Conservation (phyloP, 2,113 vertebrate species). For the Dunckerocampus dactyliophorus region DNA sequence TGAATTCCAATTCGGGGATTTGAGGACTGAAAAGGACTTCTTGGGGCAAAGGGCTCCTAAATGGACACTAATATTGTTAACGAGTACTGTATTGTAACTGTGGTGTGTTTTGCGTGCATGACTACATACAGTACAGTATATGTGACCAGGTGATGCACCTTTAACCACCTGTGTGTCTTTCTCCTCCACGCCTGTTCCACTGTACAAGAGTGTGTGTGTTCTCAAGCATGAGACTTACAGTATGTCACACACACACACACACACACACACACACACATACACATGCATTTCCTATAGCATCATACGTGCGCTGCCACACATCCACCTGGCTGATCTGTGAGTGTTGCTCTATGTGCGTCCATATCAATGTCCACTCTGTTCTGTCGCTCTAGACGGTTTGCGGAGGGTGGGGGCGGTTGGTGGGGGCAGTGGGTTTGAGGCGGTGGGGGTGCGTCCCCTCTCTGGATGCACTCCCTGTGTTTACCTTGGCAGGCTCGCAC, state of each 20-base stretch:
- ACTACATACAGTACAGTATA: neutral
- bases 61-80: no score
- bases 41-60: no score
- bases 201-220: constrained; percentile 44
- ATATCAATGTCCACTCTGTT: constrained; percentile 76
- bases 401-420: constrained; percentile 20
- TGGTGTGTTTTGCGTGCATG: neutral
- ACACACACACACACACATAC: constrained; percentile 12
- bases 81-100: neutral
- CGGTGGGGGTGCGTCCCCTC: constrained; percentile 14
- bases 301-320: constrained; percentile 42
- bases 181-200: neutral
- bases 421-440: neutral
- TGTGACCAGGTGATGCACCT: neutral
- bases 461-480: constrained; percentile 59
- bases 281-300: constrained; percentile 20
- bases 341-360: constrained; percentile 38
- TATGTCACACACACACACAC: constrained; percentile 20
- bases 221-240: constrained; percentile 40
- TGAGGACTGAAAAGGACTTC: no score
- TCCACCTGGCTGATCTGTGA: constrained; percentile 43
- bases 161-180: constrained; percentile 22
- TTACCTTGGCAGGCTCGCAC: constrained; percentile 68
- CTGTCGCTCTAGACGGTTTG: constrained; percentile 39
- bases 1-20: constrained; percentile 18